Evolutionary conservation across 2,888 invertebrate species (phyloP).

Genomic region (Neelides folsomi): DNA sequence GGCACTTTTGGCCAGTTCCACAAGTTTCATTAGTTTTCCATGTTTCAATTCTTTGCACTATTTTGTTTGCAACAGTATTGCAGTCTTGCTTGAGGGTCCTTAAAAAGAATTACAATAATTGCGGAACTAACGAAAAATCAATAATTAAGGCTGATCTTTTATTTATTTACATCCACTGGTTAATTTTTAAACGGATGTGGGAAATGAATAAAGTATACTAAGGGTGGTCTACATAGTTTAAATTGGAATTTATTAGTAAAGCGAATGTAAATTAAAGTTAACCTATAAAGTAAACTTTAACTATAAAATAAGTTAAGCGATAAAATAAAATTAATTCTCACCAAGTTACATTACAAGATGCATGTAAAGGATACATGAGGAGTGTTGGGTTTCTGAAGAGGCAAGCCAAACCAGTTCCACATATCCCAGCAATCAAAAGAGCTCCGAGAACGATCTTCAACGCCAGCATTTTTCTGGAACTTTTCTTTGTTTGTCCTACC

Average conservation of each 20-base stretch:
- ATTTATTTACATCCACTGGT: not conserved
- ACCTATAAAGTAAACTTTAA: too few relatives aligned
- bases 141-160: not conserved
- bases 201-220: too few relatives aligned
- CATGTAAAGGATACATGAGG: slow-evolving; percentile 31
- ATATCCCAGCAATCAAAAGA: slow-evolving; percentile 2
- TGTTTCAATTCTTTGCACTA: slow-evolving; percentile 32
- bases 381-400: slow-evolving; percentile 29
- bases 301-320: not conserved
- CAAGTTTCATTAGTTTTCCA: slow-evolving; percentile 33
- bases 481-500: too few relatives aligned
- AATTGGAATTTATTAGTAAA: too few relatives aligned
- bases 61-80: slow-evolving; percentile 16
- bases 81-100: slow-evolving; percentile 32
- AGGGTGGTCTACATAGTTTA: too few relatives aligned
- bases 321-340: slow-evolving; percentile 7
- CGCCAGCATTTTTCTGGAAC: too few relatives aligned
- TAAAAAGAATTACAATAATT: not conserved
- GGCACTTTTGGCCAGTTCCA: slow-evolving; percentile 33
- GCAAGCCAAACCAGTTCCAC: slow-evolving; percentile 13
- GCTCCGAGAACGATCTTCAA: slow-evolving; percentile 1
- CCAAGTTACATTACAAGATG: slow-evolving; percentile 32
- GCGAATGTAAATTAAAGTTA: too few relatives aligned
- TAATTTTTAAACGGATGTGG: not conserved
- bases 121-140: not conserved